Evolutionary conservation across 2,797 vertebrate genomes (phyloP), one percentile per base, ranked within the genome.

Genomic region (Manis javanica): DNA sequence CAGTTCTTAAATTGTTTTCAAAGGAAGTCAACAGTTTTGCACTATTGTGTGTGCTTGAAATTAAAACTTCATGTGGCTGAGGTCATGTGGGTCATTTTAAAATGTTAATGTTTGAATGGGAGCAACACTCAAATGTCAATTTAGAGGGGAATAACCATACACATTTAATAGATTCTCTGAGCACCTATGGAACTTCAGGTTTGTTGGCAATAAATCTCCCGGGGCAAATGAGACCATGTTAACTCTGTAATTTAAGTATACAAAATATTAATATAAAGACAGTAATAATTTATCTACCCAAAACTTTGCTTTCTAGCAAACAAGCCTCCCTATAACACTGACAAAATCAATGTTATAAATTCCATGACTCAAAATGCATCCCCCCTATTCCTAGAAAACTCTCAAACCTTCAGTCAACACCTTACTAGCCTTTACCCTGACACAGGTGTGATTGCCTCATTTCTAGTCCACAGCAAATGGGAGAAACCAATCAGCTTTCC

Each of bases 11-110:
- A 49, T 55, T 68, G 21, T 83, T n/a, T 86, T 91, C 61, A 68
- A 93, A 81, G 49, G 78, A 81, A 93, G 66, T 5, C 51, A 81
- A 51, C 29, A 42, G 64, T 74, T 83, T 92, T 68, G 42, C 78
- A 69, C 49, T 87, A 1, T 37, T 95, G 24, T 55, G 11, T 75
- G 12, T 34, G 34, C 12, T 37, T 72, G 42, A 93, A 90, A 94
- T 94, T 91, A 83, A 90, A 97, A 84, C 19, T 59, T 87, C 49
- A 51, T 49, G 46, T 46, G 66, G 31, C n/a, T 95, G 10, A 89
- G 8, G 34, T 61, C 5, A 26, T 86, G 34, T 46, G 39, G 61
- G 31, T 83, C 72, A 77, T 93, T 91, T 95, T 42, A 86, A 85
- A 90, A 29, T 51, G 57, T 63, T 86, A 90, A 88, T 64, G 42